Conservation (phyloP, 2,888 invertebrate species). For the Lapara coniferarum region DNA sequence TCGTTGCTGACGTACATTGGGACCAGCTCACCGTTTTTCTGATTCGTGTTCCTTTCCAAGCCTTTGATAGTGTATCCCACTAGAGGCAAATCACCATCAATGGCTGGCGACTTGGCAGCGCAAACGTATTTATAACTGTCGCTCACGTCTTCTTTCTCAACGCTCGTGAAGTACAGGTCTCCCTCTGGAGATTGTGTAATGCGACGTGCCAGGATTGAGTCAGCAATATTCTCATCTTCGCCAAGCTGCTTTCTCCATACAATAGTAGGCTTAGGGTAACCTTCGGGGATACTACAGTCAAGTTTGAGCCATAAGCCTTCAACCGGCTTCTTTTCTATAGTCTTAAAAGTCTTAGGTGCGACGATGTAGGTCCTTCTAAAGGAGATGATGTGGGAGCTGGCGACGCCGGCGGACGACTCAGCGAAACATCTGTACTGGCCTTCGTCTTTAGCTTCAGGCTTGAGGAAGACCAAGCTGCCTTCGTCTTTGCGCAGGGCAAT, state of each 20-base stretch:
- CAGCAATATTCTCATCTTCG: conserved; percentile 45
- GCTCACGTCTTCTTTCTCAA: conserved; percentile 57
- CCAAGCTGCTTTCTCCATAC: conserved; percentile 57
- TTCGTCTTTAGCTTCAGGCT: conserved; percentile 56
- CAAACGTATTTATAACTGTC: conserved; percentile 62
- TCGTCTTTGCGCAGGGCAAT: conserved; percentile 50
- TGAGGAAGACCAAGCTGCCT: conserved; percentile 58
- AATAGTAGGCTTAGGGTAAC: conserved; percentile 64
- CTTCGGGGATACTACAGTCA: conserved; percentile 58
- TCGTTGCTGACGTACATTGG: conserved; percentile 63
- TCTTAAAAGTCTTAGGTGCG: conserved; percentile 40
- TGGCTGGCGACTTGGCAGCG: conserved; percentile 58
- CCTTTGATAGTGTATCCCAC: conserved; percentile 61
- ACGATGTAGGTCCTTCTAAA: conserved; percentile 55
- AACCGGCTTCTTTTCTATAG: conserved; percentile 54
- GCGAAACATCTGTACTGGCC: conserved; percentile 66
- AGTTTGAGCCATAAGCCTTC: conserved; percentile 64
- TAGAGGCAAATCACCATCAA: conserved; percentile 49
- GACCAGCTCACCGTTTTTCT: conserved; percentile 53
- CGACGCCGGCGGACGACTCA: conserved; percentile 53
- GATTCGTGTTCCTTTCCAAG: conserved; percentile 47
- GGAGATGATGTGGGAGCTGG: conserved; percentile 54
- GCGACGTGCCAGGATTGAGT: conserved; percentile 49
- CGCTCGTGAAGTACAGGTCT: conserved; percentile 63
- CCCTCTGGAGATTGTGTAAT: conserved; percentile 63